These are phyloP conservation scores for Aproaerema taeniolella DNA, from an alignment of 2,888 invertebrate genomes.

Conservation along the genomic window DNA sequence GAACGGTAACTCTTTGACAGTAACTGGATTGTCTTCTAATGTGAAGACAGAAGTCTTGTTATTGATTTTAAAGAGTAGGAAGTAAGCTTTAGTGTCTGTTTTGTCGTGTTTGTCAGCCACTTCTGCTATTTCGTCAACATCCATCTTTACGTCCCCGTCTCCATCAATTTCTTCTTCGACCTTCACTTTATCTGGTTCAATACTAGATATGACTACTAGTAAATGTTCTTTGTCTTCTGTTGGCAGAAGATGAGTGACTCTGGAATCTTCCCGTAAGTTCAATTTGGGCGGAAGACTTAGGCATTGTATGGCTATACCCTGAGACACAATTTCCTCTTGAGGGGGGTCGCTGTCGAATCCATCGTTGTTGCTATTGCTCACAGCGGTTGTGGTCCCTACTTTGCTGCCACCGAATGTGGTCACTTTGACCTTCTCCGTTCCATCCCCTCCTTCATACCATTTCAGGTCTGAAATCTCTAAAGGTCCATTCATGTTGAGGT, in stretches of 20 bases:
- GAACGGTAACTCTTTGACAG: constrained; percentile 77
- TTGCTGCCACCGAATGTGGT: constrained; percentile 52
- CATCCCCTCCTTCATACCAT: constrained; percentile 64
- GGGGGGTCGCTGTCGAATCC: constrained; percentile 68
- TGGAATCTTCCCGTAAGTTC: constrained; percentile 65
- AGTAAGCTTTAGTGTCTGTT: constrained; percentile 52
- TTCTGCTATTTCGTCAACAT: constrained; percentile 53
- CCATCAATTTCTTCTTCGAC: constrained; percentile 49
- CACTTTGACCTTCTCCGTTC: constrained; percentile 57
- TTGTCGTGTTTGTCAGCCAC: constrained; percentile 37
- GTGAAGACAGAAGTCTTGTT: constrained; percentile 55
- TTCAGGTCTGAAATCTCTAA: constrained; percentile 66
- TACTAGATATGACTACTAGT: constrained; percentile 75
- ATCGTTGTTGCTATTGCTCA: constrained; percentile 62
- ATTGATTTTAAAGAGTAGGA: constrained; percentile 58
- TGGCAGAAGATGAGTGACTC: constrained; percentile 80
- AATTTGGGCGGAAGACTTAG: constrained; percentile 71
- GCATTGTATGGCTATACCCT: constrained; percentile 76
- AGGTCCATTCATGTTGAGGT: constrained; percentile 64
- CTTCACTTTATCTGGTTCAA: constrained; percentile 50
- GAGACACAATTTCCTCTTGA: constrained; percentile 58
- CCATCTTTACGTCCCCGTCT: constrained; percentile 65
- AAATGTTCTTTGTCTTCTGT: constrained; percentile 83
- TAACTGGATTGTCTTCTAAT: constrained; percentile 78
- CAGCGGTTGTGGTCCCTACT: constrained; percentile 53